Evolutionary conservation across 2,888 invertebrate species (phyloP).

Genomic region (Lapara coniferarum): DNA sequence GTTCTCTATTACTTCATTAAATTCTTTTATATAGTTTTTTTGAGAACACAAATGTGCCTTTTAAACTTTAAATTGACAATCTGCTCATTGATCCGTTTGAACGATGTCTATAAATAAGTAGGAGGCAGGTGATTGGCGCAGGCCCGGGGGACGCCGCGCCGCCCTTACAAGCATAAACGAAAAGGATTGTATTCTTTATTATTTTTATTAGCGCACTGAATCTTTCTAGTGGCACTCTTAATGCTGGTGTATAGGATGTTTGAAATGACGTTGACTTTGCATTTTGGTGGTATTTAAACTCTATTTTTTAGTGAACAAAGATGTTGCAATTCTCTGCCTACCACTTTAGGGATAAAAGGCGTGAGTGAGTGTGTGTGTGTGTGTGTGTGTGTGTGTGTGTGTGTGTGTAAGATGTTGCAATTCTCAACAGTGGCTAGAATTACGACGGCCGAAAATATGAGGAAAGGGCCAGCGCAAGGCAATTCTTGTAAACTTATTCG

Average conservation of each 20-base stretch:
- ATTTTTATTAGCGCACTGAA: slow-evolving; percentile 72
- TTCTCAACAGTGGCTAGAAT: no score
- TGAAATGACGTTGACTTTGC: background rate
- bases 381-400: no score
- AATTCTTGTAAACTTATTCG: no score
- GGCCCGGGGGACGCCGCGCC: slow-evolving; percentile 62
- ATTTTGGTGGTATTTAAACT: no score
- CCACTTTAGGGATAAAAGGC: no score
- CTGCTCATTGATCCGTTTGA: slow-evolving; percentile 64
- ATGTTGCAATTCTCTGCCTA: no score
- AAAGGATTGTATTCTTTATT: slow-evolving; percentile 78
- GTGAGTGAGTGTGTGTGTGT: no score
- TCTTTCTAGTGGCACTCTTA: slow-evolving; percentile 53
- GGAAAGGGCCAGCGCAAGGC: no score
- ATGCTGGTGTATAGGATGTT: slow-evolving; percentile 48
- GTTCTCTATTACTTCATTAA: no score
- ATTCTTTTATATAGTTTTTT: background rate
- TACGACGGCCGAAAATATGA: no score
- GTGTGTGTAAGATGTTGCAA: no score
- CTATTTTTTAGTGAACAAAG: no score
- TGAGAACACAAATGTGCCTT: slow-evolving; percentile 37
- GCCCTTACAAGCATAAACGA: slow-evolving; percentile 63
- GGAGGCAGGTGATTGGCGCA: slow-evolving; percentile 64
- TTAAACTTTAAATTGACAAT: slow-evolving; percentile 56
- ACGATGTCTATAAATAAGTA: slow-evolving; percentile 69